phyloP scores from a whole-genome alignment of 1,140 invertebrate genomes.

The Drosophila persimilis region DNA sequence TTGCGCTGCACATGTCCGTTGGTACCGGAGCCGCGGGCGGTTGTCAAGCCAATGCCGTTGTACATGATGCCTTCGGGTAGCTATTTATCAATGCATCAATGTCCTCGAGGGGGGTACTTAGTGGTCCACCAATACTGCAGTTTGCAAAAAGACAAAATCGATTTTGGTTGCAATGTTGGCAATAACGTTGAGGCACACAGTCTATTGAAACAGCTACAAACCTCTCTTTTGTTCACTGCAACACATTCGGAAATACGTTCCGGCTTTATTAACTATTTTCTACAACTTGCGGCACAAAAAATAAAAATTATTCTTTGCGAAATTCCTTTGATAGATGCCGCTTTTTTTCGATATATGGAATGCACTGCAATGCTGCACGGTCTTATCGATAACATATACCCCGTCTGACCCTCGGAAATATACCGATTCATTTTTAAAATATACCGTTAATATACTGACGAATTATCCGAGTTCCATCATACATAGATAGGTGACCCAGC shows the following conservation, averaged over 20 bases:
- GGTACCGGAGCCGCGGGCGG: conserved; percentile 97
- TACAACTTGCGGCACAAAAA: not conserved
- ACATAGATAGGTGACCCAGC: too few species aligned
- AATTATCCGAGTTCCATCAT: too few species aligned
- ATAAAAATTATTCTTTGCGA: conserved; percentile 1
- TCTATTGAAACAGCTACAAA: not conserved
- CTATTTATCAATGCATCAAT: conserved; percentile 28
- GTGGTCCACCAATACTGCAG: conserved; percentile 34
- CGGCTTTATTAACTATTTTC: not conserved
- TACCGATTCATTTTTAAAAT: too few species aligned
- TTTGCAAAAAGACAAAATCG: conserved; percentile 42
- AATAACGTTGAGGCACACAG: too few species aligned
- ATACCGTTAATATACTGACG: too few species aligned
- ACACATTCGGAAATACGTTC: not conserved
- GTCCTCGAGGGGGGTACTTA: conserved; percentile 10
- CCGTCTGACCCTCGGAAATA: too few species aligned
- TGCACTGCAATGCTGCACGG: too few species aligned
- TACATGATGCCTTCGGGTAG: conserved; percentile 89
- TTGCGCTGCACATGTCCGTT: conserved; percentile 99
- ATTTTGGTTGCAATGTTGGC: conserved; percentile 20
- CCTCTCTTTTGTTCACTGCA: not conserved
- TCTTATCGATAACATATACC: too few species aligned
- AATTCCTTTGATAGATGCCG: not conserved
- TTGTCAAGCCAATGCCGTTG: conserved; percentile 98
- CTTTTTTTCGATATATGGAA: too few species aligned